These are phyloP conservation scores for Carpatolechia fugitivella DNA, from an alignment of 2,888 invertebrate genomes.

Conservation along the genomic window DNA sequence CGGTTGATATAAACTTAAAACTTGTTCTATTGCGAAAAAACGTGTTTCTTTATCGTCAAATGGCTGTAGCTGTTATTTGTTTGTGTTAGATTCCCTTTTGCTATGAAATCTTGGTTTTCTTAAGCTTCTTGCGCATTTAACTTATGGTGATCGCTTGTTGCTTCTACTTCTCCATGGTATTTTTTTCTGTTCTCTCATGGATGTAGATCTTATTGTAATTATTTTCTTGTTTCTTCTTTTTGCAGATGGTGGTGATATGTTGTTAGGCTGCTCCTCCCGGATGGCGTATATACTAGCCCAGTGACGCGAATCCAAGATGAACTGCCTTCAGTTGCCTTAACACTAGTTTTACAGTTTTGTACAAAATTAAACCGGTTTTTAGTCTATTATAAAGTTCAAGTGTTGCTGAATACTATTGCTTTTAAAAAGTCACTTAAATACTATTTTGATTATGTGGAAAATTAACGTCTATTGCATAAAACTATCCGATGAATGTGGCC, in stretches of 20 bases:
- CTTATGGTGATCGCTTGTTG: slow-evolving; percentile 49
- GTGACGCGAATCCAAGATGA: slow-evolving; percentile 68
- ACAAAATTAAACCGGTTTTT: slow-evolving; percentile 65
- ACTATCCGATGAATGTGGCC: slow-evolving; percentile 72
- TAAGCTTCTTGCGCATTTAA: slow-evolving; percentile 74
- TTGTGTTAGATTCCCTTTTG: slow-evolving; percentile 63
- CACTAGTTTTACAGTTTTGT: slow-evolving; percentile 68
- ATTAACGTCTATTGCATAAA: slow-evolving; percentile 74
- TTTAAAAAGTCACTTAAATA: slow-evolving; percentile 69
- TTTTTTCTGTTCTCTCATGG: slow-evolving; percentile 55
- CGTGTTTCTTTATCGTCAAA: slow-evolving; percentile 80
- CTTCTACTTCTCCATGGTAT: slow-evolving; percentile 60
- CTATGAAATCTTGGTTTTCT: slow-evolving; percentile 70
- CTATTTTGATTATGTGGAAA: slow-evolving; percentile 72
- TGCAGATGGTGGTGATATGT: slow-evolving; percentile 46
- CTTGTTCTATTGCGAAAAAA: slow-evolving; percentile 81
- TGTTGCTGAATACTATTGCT: slow-evolving; percentile 76
- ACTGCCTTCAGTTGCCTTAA: slow-evolving; percentile 74
- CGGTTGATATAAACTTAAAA: slow-evolving; percentile 80
- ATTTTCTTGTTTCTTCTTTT: slow-evolving; percentile 27
- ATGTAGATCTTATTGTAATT: slow-evolving; percentile 13
- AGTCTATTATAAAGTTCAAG: slow-evolving; percentile 67
- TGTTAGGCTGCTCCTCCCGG: slow-evolving; percentile 63
- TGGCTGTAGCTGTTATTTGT: slow-evolving; percentile 69
- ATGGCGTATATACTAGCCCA: slow-evolving; percentile 66